Percentiles rank a stretch among this genome's conserved stretches.
These are phyloP conservation scores for Temnothorax curvispinosus DNA, from an alignment of 1,140 invertebrate genomes.

Conservation along the genomic window DNA sequence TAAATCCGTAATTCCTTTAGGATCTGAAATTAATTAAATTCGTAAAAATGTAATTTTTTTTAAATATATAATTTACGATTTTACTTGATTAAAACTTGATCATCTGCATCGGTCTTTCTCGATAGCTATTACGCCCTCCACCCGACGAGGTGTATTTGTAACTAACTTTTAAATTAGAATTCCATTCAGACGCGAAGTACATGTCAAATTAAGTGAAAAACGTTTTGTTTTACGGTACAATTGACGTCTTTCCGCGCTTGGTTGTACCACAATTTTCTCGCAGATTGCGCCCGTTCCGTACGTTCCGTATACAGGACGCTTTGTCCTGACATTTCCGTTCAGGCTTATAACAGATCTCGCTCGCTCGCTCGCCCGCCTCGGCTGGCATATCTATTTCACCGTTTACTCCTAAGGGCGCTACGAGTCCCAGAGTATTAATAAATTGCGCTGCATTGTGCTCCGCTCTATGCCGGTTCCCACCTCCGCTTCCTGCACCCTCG, in stretches of 20 bases:
- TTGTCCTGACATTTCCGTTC: conserved; percentile 44
- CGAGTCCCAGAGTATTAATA: conserved; percentile 63
- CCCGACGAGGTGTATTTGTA: neutral
- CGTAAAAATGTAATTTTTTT: conserved; percentile 17
- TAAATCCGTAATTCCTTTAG: neutral
- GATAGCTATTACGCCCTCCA: neutral
- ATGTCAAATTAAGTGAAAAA: neutral
- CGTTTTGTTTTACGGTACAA: conserved; percentile 37
- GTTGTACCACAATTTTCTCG: conserved; percentile 46
- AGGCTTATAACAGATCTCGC: conserved; percentile 30
- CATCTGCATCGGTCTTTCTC: neutral
- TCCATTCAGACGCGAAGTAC: neutral
- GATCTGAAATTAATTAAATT: conserved; percentile 3
- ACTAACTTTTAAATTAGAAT: conserved; percentile 19
- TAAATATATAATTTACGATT: neutral
- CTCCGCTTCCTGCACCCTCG: neutral
- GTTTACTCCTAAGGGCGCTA: conserved; percentile 49
- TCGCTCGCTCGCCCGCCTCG: conserved; percentile 15
- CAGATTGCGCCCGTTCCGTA: conserved; percentile 5
- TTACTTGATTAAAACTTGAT: neutral
- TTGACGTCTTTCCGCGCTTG: conserved; percentile 13
- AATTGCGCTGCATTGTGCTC: conserved; percentile 46
- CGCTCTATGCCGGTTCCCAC: conserved; percentile 22
- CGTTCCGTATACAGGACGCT: conserved; percentile 18
- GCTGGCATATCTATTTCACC: conserved; percentile 60